Evolutionary conservation across 2,797 vertebrate species (phyloP).

Genomic region (Pteropus rufus): DNA sequence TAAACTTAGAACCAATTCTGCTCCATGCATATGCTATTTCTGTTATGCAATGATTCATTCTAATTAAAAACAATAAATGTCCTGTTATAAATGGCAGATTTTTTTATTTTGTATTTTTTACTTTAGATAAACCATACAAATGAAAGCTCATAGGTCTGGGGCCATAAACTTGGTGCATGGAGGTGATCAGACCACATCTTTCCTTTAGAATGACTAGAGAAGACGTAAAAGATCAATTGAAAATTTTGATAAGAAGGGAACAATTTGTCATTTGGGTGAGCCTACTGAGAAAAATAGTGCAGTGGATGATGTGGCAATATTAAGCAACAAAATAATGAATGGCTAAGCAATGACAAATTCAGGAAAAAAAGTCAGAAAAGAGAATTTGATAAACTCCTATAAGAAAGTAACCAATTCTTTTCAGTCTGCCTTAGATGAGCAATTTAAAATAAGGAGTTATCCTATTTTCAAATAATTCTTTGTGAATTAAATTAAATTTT

Average conservation of each 20-base stretch:
- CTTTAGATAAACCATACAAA: background rate
- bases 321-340: background rate
- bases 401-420: background rate
- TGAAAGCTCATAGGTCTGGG: background rate
- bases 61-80: background rate
- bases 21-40: background rate
- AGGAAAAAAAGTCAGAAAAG: background rate
- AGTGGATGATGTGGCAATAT: background rate
- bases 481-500: background rate
- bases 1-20: background rate
- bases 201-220: background rate
- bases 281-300: background rate
- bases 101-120: background rate
- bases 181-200: background rate
- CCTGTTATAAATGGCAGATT: background rate
- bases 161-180: background rate
- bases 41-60: background rate
- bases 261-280: background rate
- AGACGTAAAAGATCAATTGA: background rate
- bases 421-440: background rate
- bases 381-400: background rate
- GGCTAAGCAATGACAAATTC: background rate
- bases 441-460: background rate
- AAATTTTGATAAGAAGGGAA: background rate
- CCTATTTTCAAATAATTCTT: background rate